These are phyloP conservation scores for Monoplex corrugatus DNA, from an alignment of 2,888 invertebrate genomes.

Conservation along the genomic window DNA sequence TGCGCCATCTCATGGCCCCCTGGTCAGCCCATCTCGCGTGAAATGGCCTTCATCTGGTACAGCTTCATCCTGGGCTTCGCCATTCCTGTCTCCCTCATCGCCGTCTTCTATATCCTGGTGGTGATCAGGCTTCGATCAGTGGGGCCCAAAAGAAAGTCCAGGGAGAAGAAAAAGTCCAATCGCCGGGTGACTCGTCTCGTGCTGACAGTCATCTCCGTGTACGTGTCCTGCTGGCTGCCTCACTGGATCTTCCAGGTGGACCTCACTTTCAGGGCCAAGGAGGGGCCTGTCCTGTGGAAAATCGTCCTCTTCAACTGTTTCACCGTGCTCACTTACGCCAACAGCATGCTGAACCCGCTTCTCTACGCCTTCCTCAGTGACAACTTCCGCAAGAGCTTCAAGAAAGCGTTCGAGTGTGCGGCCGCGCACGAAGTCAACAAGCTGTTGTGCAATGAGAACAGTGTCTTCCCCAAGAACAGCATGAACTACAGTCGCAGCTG, in stretches of 20 bases:
- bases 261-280: conserved; percentile 63
- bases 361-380: conserved; percentile 81
- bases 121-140: conserved; percentile 74
- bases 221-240: conserved; percentile 80
- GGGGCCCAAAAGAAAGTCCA: conserved; percentile 77
- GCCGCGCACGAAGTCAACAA: conserved; percentile 68
- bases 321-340: conserved; percentile 78
- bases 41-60: conserved; percentile 80
- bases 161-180: conserved; percentile 77
- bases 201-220: conserved; percentile 78
- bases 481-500: conserved; percentile 52
- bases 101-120: conserved; percentile 79
- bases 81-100: conserved; percentile 78
- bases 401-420: conserved; percentile 79
- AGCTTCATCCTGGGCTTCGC: conserved; percentile 78
- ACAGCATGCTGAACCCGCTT: conserved; percentile 80
- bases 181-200: conserved; percentile 80
- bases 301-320: conserved; percentile 75
- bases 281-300: conserved; percentile 57
- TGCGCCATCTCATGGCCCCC: conserved; percentile 78
- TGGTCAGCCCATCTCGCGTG: conserved; percentile 73
- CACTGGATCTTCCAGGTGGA: conserved; percentile 79
- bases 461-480: conserved; percentile 68
- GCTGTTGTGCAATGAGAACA: conserved; percentile 69
- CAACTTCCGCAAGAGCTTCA: conserved; percentile 79